Evolutionary conservation across 2,888 invertebrate species (phyloP).

Genomic region (Thyatira batis): DNA sequence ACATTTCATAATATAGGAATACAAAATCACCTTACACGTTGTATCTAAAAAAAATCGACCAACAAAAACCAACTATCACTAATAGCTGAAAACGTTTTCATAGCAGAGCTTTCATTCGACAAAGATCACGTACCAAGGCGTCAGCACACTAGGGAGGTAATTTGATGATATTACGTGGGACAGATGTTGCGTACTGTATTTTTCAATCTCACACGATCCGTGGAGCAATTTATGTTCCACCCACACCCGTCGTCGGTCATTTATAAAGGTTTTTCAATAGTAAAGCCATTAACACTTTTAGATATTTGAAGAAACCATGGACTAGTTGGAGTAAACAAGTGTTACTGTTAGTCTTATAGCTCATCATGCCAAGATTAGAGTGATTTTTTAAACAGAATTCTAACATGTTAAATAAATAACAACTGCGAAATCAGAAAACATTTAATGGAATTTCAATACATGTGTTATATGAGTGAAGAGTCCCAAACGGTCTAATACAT

Average conservation of each 20-base stretch:
- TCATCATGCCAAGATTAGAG: no score
- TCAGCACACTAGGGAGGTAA: conserved; percentile 54
- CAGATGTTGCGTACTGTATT: conserved; percentile 63
- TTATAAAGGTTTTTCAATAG: conserved; percentile 4
- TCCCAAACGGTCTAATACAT: background rate
- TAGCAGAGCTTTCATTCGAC: conserved; percentile 36
- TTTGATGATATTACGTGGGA: conserved; percentile 66
- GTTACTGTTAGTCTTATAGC: no score
- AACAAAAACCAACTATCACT: conserved; percentile 3
- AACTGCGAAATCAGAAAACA: no score
- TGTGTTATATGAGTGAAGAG: background rate
- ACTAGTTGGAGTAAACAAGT: no score
- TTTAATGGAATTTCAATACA: background rate
- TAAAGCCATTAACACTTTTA: no score
- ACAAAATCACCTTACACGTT: no score
- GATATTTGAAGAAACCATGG: no score
- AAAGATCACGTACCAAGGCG: conserved; percentile 59
- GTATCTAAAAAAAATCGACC: no score
- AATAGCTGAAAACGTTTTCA: conserved; percentile 27
- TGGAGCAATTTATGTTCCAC: conserved; percentile 29
- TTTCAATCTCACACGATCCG: conserved; percentile 55
- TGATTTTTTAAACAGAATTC: no score
- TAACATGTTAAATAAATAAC: no score
- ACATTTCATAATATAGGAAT: no score
- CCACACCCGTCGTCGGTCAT: background rate